Percentiles rank a stretch among this genome's conserved stretches.
Conservation (phyloP, 2,888 invertebrate genomes). For the Cheilosia grossa region DNA sequence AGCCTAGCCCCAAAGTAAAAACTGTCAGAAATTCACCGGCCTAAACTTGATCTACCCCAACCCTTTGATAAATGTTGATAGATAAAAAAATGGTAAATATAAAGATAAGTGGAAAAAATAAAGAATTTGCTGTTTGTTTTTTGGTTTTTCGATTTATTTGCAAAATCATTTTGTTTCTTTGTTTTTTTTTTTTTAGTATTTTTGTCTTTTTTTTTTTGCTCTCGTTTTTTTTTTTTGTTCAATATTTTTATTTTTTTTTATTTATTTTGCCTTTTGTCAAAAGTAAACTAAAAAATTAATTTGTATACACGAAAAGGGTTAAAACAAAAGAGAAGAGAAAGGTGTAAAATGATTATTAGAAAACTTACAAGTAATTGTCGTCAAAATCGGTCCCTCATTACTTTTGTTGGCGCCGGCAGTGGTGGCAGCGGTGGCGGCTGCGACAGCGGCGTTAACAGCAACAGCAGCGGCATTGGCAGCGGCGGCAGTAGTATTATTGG, state of each 20-base stretch:
- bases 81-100: background rate
- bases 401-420: conserved; percentile 32
- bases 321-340: conserved; percentile 50
- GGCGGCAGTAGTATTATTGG: conserved; percentile 81
- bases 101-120: conserved; percentile 64
- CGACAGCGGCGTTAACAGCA: conserved; percentile 7
- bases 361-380: conserved; percentile 83
- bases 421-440: conserved; percentile 16
- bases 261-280: conserved; percentile 78
- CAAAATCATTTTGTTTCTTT: conserved; percentile 56
- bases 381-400: conserved; percentile 78
- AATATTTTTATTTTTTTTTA: conserved; percentile 61
- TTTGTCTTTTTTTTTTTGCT: conserved; percentile 17
- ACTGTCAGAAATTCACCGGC: too few relatives aligned
- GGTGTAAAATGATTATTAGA: conserved; percentile 76
- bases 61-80: background rate
- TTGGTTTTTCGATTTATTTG: conserved; percentile 70
- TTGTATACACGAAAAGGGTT: conserved; percentile 66
- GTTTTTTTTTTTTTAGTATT: conserved; percentile 9
- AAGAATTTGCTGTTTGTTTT: conserved; percentile 60
- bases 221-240: conserved; percentile 7
- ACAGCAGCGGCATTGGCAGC: conserved; percentile 78
- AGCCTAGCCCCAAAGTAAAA: too few relatives aligned
- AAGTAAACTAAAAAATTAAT: conserved; percentile 58
- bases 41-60: background rate